Evolutionary conservation across 2,888 invertebrate genomes (phyloP), one percentile per base, ranked within the genome.

Genomic region (Julus scanicus): DNA sequence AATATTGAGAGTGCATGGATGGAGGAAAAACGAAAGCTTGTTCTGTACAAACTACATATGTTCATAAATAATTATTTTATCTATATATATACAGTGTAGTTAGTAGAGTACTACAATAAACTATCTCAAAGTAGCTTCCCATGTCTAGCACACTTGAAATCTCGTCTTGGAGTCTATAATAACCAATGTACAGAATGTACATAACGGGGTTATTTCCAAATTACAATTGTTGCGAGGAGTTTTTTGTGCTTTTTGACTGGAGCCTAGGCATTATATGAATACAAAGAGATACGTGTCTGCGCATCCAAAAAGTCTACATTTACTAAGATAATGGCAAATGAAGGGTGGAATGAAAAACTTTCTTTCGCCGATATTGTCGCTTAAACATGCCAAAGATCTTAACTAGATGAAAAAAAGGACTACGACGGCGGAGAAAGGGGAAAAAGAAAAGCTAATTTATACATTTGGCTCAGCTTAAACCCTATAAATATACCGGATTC

Each of bases 401-500:
- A 71, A 71, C 71, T 71, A 71, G 71, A 71, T 71, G 71, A 71
- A 71, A 71, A 71, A 57, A 71, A 71, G 29, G 2, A 71, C 29
- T 29, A 71, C 71, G 71, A 6, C 8, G 71, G 29, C 20, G 29
- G 29, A 29, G 9, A 29, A 29, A 71, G 71, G 11, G 29, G n/a
- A 71, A 71, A 63, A 20, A 20, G 20, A 63, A 20, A 20, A 71
- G 71, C 71, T 71, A 71, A 71, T 71, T 71, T 71, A 71, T 71
- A 71, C 71, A 71, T 71, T 71, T 71, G 71, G 71, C 71, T 71
- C 71, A 29, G 71, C 71, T 71, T 71, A 71, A 71, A 71, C 71
- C 71, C 71, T 71, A 71, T 71, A 71, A 71, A 71, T 71, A 71
- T 71, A 71, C 71, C 71, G 71, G 71, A 71, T 71, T 71, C 71